Base-by-base conservation (phyloP, 1,140 invertebrate genomes). In the Caenorhabditis remanei region DNA sequence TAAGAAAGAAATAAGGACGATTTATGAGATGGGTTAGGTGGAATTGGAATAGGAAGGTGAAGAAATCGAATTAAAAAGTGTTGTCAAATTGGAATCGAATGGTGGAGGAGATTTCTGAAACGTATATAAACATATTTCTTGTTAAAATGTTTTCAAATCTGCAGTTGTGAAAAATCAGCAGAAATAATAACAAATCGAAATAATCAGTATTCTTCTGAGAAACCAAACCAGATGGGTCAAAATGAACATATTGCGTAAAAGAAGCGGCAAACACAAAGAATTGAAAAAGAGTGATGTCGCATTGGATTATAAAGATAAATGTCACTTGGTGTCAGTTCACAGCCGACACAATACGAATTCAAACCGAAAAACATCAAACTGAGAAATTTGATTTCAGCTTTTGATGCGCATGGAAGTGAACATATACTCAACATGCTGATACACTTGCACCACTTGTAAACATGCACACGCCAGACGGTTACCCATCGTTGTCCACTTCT, bases 251-350 rank as follows among this genome's bases (percentile, higher is more conserved):
- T 46, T n/a, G 2, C 43, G 63, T n/a, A 14, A 71, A 79, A 19
- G 16, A 19, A 50, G 71, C 71, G 71, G 71, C 71, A 24, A 48
- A 79, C 21, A 21, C 71, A 50, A 79, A 79, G 46, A 50, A 79
- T 2, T 40, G 3, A 11, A 63, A 50, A 79, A 21, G n/a, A 24
- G 71, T 79, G 2, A 9, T 79, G 71, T 79, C 71, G 41, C 19
- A 13, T 79, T 5, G 71, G 43, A 79, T 79, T 79, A 79, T 79
- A 50, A 79, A 79, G 71, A 79, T 79, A 79, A 79, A 79, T 79
- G 65, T 79, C 2, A 11, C 32, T 21, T 46, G 19, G 50, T 53
- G 56, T 14, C 56, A 58, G 56, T 75, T 48, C n/a, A 40, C 4
- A 79, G 46, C 63, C 19, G 9, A 65, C 11, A 65, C 56, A 14